Percentiles rank a stretch among this genome's conserved stretches.
phyloP scores from a whole-genome alignment of 2,797 vertebrate genomes.

The Nothura maculosa region DNA sequence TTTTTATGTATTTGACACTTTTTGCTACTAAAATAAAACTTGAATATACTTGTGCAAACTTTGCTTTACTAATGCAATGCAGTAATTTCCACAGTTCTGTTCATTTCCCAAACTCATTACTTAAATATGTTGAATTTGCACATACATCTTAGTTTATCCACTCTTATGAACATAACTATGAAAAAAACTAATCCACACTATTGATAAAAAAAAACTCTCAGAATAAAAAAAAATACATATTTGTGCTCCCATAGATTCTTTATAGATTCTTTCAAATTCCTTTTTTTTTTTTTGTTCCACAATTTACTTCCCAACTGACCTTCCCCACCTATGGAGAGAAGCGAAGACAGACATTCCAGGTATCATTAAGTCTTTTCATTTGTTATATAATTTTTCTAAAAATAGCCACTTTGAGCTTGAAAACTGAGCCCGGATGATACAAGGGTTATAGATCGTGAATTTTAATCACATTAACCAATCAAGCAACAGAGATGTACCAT shows the following conservation, averaged over 20 bases:
- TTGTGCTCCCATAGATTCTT: background rate
- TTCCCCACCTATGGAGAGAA: background rate
- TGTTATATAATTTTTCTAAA: background rate
- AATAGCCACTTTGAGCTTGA: background rate
- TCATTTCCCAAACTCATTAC: background rate
- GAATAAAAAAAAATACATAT: background rate
- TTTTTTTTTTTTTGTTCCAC: background rate
- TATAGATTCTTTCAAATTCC: background rate
- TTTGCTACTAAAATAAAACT: background rate
- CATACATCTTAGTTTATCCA: background rate
- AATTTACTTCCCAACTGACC: background rate
- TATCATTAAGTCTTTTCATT: background rate
- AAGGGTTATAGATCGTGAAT: background rate
- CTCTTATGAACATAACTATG: background rate
- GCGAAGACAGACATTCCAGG: background rate
- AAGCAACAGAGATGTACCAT: background rate
- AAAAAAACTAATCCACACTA: background rate
- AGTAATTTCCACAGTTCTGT: background rate
- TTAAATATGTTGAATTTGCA: background rate
- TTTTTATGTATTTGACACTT: background rate
- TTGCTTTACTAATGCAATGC: background rate
- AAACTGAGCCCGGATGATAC: background rate
- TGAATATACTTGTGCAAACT: background rate
- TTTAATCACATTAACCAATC: background rate
- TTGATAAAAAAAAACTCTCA: background rate